Evolutionary conservation across 2,888 invertebrate species (phyloP).

Genomic region (Brachylomia viminalis): DNA sequence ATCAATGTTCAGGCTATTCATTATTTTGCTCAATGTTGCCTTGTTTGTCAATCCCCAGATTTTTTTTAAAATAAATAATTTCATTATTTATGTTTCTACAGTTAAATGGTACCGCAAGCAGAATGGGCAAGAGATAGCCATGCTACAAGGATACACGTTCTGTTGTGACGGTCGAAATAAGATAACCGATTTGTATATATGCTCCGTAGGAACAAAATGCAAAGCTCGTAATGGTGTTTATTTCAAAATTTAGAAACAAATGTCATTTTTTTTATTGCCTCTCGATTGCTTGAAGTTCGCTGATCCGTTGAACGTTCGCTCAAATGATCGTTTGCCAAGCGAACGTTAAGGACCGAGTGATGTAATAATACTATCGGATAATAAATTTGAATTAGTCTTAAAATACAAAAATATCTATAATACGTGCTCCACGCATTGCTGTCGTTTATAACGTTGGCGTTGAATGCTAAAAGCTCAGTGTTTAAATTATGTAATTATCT

Average conservation of each 20-base stretch:
- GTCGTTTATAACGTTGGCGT: neutral
- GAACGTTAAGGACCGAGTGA: neutral
- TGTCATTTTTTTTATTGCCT: neutral
- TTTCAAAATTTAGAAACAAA: neutral
- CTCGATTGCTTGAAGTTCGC: too few relatives aligned
- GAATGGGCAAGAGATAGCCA: constrained; percentile 67
- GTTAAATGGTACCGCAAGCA: constrained; percentile 56
- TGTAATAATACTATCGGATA: neutral
- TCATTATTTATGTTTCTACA: neutral
- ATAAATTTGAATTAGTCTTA: neutral
- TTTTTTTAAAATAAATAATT: neutral
- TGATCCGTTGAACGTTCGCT: neutral
- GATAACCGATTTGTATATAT: constrained; percentile 33
- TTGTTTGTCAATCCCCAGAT: neutral
- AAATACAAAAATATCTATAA: neutral
- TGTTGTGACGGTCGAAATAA: constrained; percentile 56
- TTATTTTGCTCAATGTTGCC: too few relatives aligned
- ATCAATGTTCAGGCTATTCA: neutral
- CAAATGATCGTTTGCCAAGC: neutral
- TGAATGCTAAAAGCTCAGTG: neutral
- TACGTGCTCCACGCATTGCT: neutral
- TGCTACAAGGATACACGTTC: constrained; percentile 73
- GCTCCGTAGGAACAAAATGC: constrained; percentile 37
- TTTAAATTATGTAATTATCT: neutral
- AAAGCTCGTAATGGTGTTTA: constrained; percentile 38